A percentile compares a stretch with the other conserved stretches of the same genome.
Conservation (phyloP, 1,140 invertebrate genomes). For the Calosoma granatense region DNA sequence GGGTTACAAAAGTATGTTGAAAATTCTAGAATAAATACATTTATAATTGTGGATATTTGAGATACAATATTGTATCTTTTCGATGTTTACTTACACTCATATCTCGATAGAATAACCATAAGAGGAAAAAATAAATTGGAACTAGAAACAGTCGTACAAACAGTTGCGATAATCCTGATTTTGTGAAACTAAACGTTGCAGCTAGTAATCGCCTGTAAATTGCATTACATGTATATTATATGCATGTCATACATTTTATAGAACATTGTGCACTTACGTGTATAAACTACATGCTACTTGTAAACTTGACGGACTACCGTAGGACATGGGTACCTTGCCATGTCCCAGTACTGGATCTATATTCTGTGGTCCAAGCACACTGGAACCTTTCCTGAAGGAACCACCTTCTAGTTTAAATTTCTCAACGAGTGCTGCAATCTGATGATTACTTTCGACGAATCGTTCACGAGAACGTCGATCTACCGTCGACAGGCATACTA, state of each 20-base stretch:
- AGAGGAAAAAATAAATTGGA: slow-evolving; percentile 63
- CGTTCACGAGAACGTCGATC: slow-evolving; percentile 78
- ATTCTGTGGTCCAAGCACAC: slow-evolving; percentile 21
- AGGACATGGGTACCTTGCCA: slow-evolving; percentile 53
- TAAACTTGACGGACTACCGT: slow-evolving; percentile 60
- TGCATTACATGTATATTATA: slow-evolving; percentile 9
- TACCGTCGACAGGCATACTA: slow-evolving; percentile 84
- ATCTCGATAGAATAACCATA: slow-evolving; percentile 74
- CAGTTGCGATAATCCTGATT: slow-evolving; percentile 59
- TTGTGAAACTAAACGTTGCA: slow-evolving; percentile 66
- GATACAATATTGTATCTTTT: slow-evolving; percentile 1
- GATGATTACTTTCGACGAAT: slow-evolving; percentile 85
- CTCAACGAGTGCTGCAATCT: slow-evolving; percentile 82
- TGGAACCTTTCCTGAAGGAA: slow-evolving; percentile 49
- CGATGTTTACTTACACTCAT: slow-evolving; percentile 40
- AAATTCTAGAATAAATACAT: slow-evolving; percentile 40
- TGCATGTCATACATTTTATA: slow-evolving; percentile 11
- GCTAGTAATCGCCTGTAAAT: slow-evolving; percentile 58
- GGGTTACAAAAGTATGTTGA: slow-evolving; percentile 63
- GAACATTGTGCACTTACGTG: slow-evolving; percentile 45
- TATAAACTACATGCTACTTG: slow-evolving; percentile 65
- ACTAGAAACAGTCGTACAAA: slow-evolving; percentile 61
- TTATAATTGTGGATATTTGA: neutral
- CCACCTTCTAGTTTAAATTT: slow-evolving; percentile 78
- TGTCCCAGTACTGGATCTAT: slow-evolving; percentile 30